phyloP scores from a whole-genome alignment of 2,797 vertebrate species.

The Scyliorhinus canicula region DNA sequence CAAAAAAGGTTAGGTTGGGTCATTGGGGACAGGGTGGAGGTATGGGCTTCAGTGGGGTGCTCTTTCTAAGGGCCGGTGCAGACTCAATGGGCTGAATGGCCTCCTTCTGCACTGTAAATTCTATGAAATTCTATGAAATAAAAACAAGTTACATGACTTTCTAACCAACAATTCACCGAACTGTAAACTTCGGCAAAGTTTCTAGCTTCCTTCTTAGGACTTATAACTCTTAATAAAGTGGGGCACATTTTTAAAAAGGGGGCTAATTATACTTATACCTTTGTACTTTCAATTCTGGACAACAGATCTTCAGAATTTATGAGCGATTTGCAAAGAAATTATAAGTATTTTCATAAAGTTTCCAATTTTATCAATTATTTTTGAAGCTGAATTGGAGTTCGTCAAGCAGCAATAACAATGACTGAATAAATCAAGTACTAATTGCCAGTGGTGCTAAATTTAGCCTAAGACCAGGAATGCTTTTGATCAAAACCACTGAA shows the following conservation, averaged over 20 bases:
- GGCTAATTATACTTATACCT: not conserved
- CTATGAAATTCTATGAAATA: too few species aligned
- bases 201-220: not conserved
- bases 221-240: not conserved
- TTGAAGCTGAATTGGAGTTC: slow-evolving; percentile 47
- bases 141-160: not conserved
- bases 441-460: slow-evolving; percentile 97
- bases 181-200: not conserved
- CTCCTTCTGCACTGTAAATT: too few species aligned
- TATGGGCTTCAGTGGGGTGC: too few species aligned
- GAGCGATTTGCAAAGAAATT: not conserved
- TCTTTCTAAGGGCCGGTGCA: too few species aligned
- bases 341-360: slow-evolving; percentile 22
- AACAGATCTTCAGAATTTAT: not conserved
- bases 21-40: too few species aligned
- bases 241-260: not conserved
- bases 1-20: too few species aligned
- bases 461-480: slow-evolving; percentile 86
- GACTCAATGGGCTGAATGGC: too few species aligned
- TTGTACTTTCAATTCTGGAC: not conserved
- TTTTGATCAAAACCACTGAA: slow-evolving; percentile 91
- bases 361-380: slow-evolving; percentile 28
- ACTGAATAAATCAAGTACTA: slow-evolving; percentile 83
- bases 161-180: not conserved
- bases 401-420: slow-evolving; percentile 80